A percentile compares a stretch with the other conserved stretches of the same genome.
These are phyloP conservation scores for Ailuropoda melanoleuca DNA, from an alignment of 2,113 vertebrate genomes.

Conservation along the genomic window DNA sequence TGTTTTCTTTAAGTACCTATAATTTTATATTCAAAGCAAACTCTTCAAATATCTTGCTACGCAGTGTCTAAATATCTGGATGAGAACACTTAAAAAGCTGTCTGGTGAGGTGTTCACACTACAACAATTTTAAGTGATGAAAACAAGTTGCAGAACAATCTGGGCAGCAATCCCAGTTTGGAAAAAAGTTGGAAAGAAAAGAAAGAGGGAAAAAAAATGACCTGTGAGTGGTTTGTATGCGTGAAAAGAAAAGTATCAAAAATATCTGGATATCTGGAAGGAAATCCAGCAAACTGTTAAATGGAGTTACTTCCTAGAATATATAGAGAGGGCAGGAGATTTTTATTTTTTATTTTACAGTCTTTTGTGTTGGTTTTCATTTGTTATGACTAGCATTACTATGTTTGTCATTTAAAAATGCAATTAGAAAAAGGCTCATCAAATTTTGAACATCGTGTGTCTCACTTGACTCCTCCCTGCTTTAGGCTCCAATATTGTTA, in stretches of 20 bases:
- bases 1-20: not conserved
- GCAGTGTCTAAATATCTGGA: not conserved
- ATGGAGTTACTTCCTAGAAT: not conserved
- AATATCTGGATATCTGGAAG: not conserved
- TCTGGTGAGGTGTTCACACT: not conserved
- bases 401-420: not conserved
- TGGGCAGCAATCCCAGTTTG: not conserved
- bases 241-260: not conserved
- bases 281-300: not conserved
- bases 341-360: not conserved
- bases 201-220: not conserved
- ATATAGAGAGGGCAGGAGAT: not conserved
- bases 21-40: conserved; percentile 57
- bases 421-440: not conserved
- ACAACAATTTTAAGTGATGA: not conserved
- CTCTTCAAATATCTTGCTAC: not conserved
- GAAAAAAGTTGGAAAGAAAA: not conserved
- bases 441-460: not conserved
- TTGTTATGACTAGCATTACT: not conserved
- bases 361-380: not conserved
- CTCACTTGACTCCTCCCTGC: not conserved
- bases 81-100: not conserved
- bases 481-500: not conserved
- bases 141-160: not conserved
- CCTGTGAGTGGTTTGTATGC: not conserved